Evolutionary conservation across 2,113 vertebrate species (phyloP).

Genomic region (Lepidothrix coronata): DNA sequence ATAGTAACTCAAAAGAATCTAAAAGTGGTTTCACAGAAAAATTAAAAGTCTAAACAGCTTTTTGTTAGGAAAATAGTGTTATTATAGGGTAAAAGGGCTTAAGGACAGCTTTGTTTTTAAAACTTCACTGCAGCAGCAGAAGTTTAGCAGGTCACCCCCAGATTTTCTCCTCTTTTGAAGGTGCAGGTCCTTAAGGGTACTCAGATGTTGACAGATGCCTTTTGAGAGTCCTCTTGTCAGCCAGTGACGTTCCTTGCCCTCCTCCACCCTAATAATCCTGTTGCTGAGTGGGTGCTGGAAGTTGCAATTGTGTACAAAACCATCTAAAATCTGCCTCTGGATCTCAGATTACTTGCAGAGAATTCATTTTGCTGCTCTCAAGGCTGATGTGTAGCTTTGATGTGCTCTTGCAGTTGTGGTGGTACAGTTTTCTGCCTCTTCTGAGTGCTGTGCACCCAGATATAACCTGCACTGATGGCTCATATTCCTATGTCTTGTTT

Average conservation of each 20-base stretch:
- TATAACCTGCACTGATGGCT: background rate
- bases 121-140: background rate
- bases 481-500: rapidly evolving
- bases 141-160: background rate
- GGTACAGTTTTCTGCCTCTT: background rate
- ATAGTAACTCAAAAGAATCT: background rate
- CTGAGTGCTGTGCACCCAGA: background rate
- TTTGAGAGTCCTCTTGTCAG: background rate
- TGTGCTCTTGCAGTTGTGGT: background rate
- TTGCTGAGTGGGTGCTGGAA: background rate
- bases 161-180: background rate
- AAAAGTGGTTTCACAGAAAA: background rate
- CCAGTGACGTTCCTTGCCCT: background rate
- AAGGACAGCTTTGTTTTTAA: background rate
- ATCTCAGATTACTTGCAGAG: background rate
- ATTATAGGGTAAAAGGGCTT: background rate
- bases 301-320: background rate
- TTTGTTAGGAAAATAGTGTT: background rate
- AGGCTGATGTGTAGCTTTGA: background rate
- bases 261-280: rapidly evolving
- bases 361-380: background rate
- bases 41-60: background rate
- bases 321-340: background rate
- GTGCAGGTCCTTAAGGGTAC: background rate
- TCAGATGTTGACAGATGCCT: background rate